Percentiles rank a stretch among this genome's conserved stretches.
phyloP scores from a whole-genome alignment of 1,140 invertebrate genomes.

The Papilio glaucus region DNA sequence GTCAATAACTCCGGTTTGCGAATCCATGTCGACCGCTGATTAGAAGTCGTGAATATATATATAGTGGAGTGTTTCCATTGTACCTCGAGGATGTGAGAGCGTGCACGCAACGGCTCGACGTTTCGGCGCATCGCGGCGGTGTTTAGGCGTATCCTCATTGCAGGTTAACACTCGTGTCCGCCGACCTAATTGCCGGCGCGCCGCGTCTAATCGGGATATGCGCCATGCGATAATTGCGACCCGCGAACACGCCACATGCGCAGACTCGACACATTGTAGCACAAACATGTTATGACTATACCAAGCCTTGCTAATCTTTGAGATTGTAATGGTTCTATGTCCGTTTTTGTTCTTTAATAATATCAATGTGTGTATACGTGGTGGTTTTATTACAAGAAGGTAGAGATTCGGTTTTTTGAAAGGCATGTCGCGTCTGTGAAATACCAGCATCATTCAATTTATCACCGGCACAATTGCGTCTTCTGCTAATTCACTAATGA shows the following conservation, averaged over 20 bases:
- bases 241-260: constrained; percentile 45
- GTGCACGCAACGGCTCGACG: constrained; percentile 48
- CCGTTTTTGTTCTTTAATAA: neutral
- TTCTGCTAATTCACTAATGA: constrained; percentile 81
- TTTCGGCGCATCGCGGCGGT: constrained; percentile 70
- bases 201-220: constrained; percentile 79
- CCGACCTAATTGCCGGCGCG: constrained; percentile 80
- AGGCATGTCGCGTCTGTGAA: constrained; percentile 51
- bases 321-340: neutral
- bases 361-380: neutral
- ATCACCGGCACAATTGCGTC: constrained; percentile 74
- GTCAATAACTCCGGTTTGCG: no score
- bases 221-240: constrained; percentile 80
- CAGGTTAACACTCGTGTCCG: constrained; percentile 80
- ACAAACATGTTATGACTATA: constrained; percentile 7
- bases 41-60: neutral
- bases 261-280: constrained; percentile 46
- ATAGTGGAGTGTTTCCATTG: constrained; percentile 55
- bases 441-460: constrained; percentile 60
- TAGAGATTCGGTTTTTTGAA: constrained; percentile 21
- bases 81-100: constrained; percentile 59
- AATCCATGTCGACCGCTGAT: no score
- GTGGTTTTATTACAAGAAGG: neutral
- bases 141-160: constrained; percentile 82
- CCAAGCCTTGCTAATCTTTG: neutral